Evolutionary conservation across 1,140 invertebrate species (phyloP).

Genomic region (Lepidostoma basale): DNA sequence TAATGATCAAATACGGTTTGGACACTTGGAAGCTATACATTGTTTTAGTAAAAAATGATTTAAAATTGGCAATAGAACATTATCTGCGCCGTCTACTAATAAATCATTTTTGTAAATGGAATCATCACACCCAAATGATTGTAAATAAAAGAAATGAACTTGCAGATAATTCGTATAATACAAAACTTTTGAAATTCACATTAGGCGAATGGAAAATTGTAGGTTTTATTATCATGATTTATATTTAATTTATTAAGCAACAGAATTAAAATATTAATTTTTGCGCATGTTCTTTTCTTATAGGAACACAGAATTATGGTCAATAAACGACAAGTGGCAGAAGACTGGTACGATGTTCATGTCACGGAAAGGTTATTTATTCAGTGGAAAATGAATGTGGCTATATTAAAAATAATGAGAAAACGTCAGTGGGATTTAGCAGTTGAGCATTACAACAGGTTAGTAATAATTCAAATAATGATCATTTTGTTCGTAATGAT

Average conservation of each 20-base stretch:
- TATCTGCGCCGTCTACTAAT: constrained; percentile 56
- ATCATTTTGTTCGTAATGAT: too few relatives aligned
- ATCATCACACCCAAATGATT: constrained; percentile 57
- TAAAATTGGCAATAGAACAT: constrained; percentile 57
- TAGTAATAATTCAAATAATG: too few relatives aligned
- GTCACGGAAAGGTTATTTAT: constrained; percentile 60
- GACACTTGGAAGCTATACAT: constrained; percentile 59
- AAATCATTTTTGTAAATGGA: constrained; percentile 60
- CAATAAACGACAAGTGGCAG: constrained; percentile 64
- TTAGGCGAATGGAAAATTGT: constrained; percentile 56
- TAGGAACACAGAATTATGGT: constrained; percentile 55
- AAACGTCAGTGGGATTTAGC: constrained; percentile 60
- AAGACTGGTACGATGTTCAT: constrained; percentile 66
- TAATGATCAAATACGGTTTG: constrained; percentile 60
- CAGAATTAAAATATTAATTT: background rate
- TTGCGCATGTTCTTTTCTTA: background rate
- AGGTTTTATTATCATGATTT: constrained; percentile 30
- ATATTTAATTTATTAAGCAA: constrained; percentile 1
- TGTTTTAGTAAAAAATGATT: constrained; percentile 58
- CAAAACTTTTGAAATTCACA: constrained; percentile 51
- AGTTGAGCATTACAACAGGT: constrained; percentile 63
- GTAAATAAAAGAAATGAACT: constrained; percentile 56
- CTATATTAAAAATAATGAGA: constrained; percentile 53
- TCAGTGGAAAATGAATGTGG: constrained; percentile 58
- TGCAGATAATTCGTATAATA: constrained; percentile 58